Base-by-base conservation (phyloP, 1,140 invertebrate genomes). In the Halyomorpha halys region DNA sequence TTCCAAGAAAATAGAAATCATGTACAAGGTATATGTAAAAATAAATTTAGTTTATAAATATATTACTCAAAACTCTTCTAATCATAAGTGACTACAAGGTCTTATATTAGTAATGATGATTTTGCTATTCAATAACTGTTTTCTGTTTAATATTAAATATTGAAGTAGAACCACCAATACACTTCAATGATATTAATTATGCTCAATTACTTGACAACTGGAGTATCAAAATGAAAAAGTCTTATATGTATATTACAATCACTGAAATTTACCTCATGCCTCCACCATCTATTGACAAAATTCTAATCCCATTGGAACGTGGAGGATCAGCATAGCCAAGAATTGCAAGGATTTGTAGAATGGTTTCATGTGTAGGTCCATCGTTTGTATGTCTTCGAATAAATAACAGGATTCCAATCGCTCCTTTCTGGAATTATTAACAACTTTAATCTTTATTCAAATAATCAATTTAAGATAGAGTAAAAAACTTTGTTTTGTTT, bases 251-350 rank as follows among this genome's bases (percentile, higher is more conserved):
- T 53, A 18, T 23, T 6, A 23, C 3, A 25, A 56, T 11, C 53
- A 23, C 2, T 4, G 15, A 56, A 56, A 3, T 23, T 23, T 23
- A 81, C 81, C 79, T 76, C 61, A 89, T 87, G 60, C 93, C 93
- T 39, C 93, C 93, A 9, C 93, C 93, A 79, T 97, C 93, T 68
- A 96, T 89, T 0, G 87, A 82, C 15, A 97, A 76, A 60, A 96
- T 85, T 73, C 87, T 79, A 27, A 94, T 86, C 6, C 93, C 92
- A 63, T 78, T 76, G 6, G 83, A 82, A 67, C 80, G 81, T 5
- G 87, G 76, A 34, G 89, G 84, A 65, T 83, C 79, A 11, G 80
- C 75, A 72, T 90, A 82, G 8, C 92, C 92, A 61, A 94, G 73
- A 30, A 92, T 72, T 1, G 87, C 81, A 61, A 94, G 76, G 1